Conservation (phyloP, 2,113 vertebrate species). For the Miniopterus natalensis region DNA sequence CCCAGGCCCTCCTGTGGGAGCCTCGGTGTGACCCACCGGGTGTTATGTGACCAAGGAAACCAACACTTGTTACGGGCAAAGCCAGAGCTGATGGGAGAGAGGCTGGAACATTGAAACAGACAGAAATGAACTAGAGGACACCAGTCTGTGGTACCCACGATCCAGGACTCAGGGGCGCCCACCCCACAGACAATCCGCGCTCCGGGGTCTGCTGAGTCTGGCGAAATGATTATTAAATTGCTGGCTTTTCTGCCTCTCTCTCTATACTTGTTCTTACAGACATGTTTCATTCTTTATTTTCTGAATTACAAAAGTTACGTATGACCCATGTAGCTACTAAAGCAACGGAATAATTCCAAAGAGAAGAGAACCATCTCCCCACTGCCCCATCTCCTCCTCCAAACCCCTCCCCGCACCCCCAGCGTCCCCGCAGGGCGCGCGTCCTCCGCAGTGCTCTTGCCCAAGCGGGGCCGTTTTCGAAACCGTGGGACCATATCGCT, state of each 20-base stretch:
- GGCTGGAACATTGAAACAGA: not conserved
- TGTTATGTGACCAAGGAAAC: not conserved
- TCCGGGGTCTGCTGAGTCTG: not conserved
- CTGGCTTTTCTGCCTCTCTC: not conserved
- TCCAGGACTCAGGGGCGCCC: not conserved
- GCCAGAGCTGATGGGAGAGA: conserved; percentile 16
- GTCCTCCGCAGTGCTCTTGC: no score
- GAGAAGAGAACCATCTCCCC: fast-evolving
- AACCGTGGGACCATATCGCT: not conserved
- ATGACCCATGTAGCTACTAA: no score
- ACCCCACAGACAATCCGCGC: fast-evolving
- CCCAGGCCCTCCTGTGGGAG: not conserved
- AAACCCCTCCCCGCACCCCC: fast-evolving
- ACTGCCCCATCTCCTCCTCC: not conserved
- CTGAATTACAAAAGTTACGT: not conserved
- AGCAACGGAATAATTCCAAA: not conserved
- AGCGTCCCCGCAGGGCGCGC: fast-evolving
- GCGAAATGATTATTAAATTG: fast-evolving
- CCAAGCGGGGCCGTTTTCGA: fast-evolving
- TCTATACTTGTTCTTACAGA: not conserved
- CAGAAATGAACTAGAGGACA: not conserved
- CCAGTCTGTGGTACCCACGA: fast-evolving
- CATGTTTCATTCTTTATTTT: not conserved
- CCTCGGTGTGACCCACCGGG: not conserved
- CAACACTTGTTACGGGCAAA: not conserved